Evolutionary conservation across 2,888 invertebrate species (phyloP).

Genomic region (Pemphredon lugubris): DNA sequence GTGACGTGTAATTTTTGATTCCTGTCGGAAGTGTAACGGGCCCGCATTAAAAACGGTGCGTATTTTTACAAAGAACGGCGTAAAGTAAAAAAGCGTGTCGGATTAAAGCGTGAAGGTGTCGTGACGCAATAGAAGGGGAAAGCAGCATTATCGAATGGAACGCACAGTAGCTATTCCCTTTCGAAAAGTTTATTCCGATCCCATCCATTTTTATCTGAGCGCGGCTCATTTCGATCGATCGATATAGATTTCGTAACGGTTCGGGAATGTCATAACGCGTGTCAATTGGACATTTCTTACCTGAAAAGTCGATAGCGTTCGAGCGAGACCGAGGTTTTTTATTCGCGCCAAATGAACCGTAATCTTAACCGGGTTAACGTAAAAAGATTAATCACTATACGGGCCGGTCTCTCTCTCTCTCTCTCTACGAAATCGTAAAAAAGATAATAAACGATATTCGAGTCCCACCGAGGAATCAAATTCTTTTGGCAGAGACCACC

Average conservation of each 20-base stretch:
- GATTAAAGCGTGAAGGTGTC: conserved; percentile 50
- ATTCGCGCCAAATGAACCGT: conserved; percentile 31
- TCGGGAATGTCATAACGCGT: conserved; percentile 53
- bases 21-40: neutral
- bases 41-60: neutral
- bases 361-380: conserved; percentile 51
- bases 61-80: conserved; percentile 33
- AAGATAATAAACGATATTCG: too few species aligned
- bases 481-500: too few species aligned
- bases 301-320: conserved; percentile 36
- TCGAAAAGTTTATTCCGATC: conserved; percentile 37
- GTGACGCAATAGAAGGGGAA: conserved; percentile 52
- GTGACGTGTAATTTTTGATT: too few species aligned
- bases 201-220: conserved; percentile 45
- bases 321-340: conserved; percentile 44
- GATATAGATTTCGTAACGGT: conserved; percentile 42
- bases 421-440: too few species aligned
- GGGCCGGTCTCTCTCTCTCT: conserved; percentile 30
- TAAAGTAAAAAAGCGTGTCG: conserved; percentile 51
- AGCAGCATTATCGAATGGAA: conserved; percentile 34
- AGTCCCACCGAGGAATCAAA: conserved; percentile 21
- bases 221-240: conserved; percentile 35
- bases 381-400: conserved; percentile 49
- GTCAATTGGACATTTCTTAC: conserved; percentile 41
- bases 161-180: conserved; percentile 22